Evolutionary conservation across 2,888 invertebrate species (phyloP), one percentile per base, ranked within the genome.

Genomic region (Hydriomena furcata): DNA sequence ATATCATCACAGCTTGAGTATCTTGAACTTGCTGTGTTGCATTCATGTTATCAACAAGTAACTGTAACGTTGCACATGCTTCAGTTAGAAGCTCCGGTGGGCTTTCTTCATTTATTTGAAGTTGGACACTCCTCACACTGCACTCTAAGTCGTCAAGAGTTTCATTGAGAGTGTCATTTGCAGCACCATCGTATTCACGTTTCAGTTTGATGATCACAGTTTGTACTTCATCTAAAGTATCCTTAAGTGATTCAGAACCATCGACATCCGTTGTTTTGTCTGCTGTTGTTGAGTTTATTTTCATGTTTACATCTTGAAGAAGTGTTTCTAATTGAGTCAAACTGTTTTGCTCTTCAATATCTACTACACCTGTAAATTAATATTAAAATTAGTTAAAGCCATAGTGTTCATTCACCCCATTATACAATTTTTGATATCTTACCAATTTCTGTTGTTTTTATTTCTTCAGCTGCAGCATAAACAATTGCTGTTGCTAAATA

Each of bases 141-240:
- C 89, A 89, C 76, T 90, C 90, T 80, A 90, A 82, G 64, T 90
- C 90, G 62, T 88, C 84, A 61, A 91, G 82, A 71, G 85, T 84
- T 66, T 90, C 90, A 75, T 83, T 84, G 58, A 89, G 78, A 66
- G 79, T 71, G 52, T 88, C 86, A 68, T 79, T 82, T 8, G 63
- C 63, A 44, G 68, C 64, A 25, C 77, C 76, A 55, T 84, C 84
- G 53, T 79, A 84, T 57, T 88, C 83, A 52, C 75, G 67, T 61
- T 88, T 89, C 2, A 89, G 65, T 71, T 88, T 86, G 21, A 90
- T 87, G 8, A 89, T 84, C 1, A 89, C 81, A 12, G 82, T 83
- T 71, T 89, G 90, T 13, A 89, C 79, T 76, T 89, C 88, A 60
- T 90, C 88, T n/a, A 90, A 70, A 23, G 68, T 71, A 61, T 88